Evolutionary conservation across 35 echinoderm and acorn worm genomes (phyloP).

Genomic region (Chiridota heheva): DNA sequence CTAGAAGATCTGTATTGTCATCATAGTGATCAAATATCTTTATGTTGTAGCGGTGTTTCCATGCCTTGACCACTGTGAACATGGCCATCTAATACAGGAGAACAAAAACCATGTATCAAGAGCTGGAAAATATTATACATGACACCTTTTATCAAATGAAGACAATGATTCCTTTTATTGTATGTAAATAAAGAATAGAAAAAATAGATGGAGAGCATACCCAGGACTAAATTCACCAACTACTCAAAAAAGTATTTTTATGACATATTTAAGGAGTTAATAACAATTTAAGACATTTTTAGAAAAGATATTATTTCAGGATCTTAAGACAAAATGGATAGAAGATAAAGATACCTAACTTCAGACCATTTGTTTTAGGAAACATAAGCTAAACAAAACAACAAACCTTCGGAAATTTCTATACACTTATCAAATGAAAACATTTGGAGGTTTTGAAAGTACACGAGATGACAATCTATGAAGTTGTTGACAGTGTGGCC

Average conservation of each 20-base stretch:
- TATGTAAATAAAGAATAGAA: not conserved
- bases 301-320: too few relatives aligned
- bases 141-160: not conserved
- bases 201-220: not conserved
- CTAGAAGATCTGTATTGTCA: constrained; percentile 82
- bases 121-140: not conserved
- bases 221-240: not conserved
- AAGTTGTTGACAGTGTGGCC: too few relatives aligned
- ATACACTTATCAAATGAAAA: too few relatives aligned
- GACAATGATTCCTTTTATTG: not conserved
- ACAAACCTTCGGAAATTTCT: too few relatives aligned
- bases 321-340: too few relatives aligned
- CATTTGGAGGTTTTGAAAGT: too few relatives aligned
- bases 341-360: too few relatives aligned
- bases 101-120: not conserved
- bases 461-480: too few relatives aligned
- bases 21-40: constrained; percentile 95
- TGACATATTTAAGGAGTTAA: not conserved
- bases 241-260: not conserved
- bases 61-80: constrained; percentile 80
- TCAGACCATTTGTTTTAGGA: too few relatives aligned
- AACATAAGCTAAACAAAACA: too few relatives aligned
- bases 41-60: constrained; percentile 73
- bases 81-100: constrained; percentile 72
- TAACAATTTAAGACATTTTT: too few relatives aligned